Evolutionary conservation across 1,140 invertebrate genomes (phyloP), one percentile per base, ranked within the genome.

Genomic region (Drosophila ficusphila): DNA sequence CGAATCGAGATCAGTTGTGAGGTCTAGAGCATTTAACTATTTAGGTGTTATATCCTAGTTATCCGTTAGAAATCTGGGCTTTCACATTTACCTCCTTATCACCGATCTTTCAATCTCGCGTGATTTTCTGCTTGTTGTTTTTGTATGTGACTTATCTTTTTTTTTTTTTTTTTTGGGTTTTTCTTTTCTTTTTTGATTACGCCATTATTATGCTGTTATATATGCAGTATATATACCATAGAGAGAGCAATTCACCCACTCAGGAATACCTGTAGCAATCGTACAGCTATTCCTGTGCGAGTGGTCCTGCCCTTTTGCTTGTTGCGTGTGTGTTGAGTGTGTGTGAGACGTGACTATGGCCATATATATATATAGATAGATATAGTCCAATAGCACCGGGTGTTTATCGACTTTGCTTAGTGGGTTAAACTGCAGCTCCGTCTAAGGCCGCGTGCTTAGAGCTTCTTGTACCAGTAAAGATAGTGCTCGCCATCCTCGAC

Each of bases 401-500:
- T 58, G 33, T 53, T 69, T 39, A 44, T 57, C 23, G 68, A 71
- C 60, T 65, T 41, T 64, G 57, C 48, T 71, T 67, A 58, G 58
- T 71, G 64, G 54, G 19, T 68, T 64, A 62, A 58, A 68, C 57
- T 76, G 75, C 78, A 76, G 76, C 79, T 76, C 41, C 52, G 75
- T 79, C 83, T 78, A 83, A 89, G 83, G 83, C 83, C 75, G 65
- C 53, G 75, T 69, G 71, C 74, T 96, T 96, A 97, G 89, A 97
- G 93, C 91, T 97, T 97, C 92, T 97, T 97, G 92, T 97, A 97
- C 96, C 96, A 97, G 92, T 97, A 97, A 7, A 97, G 93, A 90
- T 96, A 96, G 88, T 96, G 95, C 85, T 97, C 96, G 4, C 96
- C 95, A 77, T 97, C 95, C 91, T 96, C 95, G 8, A 97, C 95